phyloP scores from a whole-genome alignment of 2,797 vertebrate genomes.

The Peromyscus aztecus region DNA sequence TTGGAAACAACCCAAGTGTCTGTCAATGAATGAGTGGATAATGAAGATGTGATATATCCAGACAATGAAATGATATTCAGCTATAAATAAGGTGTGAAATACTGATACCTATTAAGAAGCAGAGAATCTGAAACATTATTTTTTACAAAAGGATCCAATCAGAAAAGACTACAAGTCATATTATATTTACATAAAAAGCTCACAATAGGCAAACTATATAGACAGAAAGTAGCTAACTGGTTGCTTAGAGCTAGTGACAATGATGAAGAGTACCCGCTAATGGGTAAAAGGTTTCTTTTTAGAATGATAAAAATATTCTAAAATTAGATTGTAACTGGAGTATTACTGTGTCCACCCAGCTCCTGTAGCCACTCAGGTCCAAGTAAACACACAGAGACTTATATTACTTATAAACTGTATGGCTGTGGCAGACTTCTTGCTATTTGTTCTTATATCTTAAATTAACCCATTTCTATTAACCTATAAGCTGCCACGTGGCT shows the following conservation, averaged over 20 bases:
- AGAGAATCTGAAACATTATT: neutral
- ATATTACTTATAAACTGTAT: no score
- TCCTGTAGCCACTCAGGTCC: no score
- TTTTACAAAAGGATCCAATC: neutral
- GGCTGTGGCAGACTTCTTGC: no score
- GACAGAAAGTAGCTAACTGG: neutral
- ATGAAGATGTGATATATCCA: neutral
- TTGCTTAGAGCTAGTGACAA: neutral
- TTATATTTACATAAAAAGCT: neutral
- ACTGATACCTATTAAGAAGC: neutral
- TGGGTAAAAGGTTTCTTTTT: neutral
- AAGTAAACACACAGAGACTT: no score
- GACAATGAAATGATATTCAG: neutral
- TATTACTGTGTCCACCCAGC: no score
- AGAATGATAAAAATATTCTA: neutral
- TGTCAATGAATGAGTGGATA: neutral
- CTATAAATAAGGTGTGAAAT: neutral
- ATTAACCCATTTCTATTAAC: no score
- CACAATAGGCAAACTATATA: neutral
- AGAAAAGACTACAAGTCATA: neutral
- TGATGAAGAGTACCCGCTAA: neutral
- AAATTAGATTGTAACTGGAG: neutral
- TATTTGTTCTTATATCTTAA: no score
- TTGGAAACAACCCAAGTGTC: neutral
- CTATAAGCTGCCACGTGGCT: no score